phyloP scores from a whole-genome alignment of 2,888 invertebrate genomes.

The Anoplius nigerrimus region DNA sequence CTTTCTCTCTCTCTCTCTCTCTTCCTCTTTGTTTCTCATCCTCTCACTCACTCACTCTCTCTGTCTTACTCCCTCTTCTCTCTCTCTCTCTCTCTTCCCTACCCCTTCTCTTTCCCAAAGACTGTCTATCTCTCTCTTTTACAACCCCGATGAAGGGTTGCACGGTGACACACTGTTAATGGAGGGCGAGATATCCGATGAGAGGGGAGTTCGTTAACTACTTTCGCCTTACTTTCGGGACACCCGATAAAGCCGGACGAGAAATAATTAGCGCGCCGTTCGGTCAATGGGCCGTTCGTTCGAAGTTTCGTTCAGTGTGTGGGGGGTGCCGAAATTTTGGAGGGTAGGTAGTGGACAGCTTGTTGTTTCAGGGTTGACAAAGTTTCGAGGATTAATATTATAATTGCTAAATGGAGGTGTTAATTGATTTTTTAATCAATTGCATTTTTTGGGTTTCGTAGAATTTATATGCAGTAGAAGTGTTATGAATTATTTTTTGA shows the following conservation, averaged over 20 bases:
- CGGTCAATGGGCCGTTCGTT: background rate
- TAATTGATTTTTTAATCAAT: no score
- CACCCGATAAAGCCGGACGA: conserved; percentile 47
- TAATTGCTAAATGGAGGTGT: no score
- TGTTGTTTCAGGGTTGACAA: no score
- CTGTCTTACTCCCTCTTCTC: no score
- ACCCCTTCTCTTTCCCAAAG: background rate
- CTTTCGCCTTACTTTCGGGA: no score
- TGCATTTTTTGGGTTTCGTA: no score
- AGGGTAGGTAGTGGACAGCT: no score
- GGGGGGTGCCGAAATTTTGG: no score
- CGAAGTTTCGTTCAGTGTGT: background rate
- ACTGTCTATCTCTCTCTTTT: conserved; percentile 10
- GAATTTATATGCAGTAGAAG: no score
- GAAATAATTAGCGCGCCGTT: conserved; percentile 57
- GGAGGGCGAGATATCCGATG: conserved; percentile 55
- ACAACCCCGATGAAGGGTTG: conserved; percentile 30
- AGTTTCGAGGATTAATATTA: no score
- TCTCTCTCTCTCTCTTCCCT: background rate
- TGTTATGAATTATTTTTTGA: no score
- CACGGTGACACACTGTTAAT: conserved; percentile 56
- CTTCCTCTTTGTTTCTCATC: background rate
- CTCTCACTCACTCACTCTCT: background rate
- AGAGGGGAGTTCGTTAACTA: conserved; percentile 44
- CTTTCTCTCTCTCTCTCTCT: conserved; percentile 2